phyloP scores from a whole-genome alignment of 2,113 vertebrate genomes.

The Melierax canorus region DNA sequence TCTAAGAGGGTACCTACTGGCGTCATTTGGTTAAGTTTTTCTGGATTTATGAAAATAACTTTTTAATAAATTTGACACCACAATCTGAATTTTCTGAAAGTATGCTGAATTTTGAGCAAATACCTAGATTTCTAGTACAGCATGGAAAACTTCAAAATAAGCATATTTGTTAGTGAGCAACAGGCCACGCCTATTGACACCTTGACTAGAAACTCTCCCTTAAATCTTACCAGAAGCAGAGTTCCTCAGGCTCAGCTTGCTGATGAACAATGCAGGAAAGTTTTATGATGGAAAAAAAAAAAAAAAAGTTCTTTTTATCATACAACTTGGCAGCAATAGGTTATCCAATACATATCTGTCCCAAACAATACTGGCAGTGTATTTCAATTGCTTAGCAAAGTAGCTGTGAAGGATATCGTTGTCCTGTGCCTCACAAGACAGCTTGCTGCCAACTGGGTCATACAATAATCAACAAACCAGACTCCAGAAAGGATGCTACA shows the following conservation, averaged over 20 bases:
- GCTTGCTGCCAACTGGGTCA: constrained; percentile 21
- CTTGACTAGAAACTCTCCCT: background rate
- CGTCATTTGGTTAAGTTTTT: background rate
- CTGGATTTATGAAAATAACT: background rate
- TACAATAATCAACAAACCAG: background rate
- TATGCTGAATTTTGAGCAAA: background rate
- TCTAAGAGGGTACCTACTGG: background rate
- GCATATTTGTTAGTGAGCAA: background rate
- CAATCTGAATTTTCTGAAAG: background rate
- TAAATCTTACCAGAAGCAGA: background rate
- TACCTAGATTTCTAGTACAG: background rate
- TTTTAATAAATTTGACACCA: background rate
- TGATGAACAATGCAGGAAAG: background rate
- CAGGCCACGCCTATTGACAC: fast-evolving
- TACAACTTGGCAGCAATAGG: background rate
- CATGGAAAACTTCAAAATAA: background rate
- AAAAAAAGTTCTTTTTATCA: background rate
- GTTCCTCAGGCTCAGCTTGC: background rate
- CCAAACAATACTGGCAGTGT: background rate
- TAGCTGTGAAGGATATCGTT: background rate
- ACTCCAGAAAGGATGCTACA: background rate
- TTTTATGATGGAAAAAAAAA: background rate
- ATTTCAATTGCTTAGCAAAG: constrained; percentile 4
- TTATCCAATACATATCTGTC: background rate
- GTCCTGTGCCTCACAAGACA: background rate